A percentile compares a stretch with the other conserved stretches of the same genome.
Evolutionary conservation across 1,140 invertebrate genomes (phyloP).

Genomic region (Sarcophaga peregrina): DNA sequence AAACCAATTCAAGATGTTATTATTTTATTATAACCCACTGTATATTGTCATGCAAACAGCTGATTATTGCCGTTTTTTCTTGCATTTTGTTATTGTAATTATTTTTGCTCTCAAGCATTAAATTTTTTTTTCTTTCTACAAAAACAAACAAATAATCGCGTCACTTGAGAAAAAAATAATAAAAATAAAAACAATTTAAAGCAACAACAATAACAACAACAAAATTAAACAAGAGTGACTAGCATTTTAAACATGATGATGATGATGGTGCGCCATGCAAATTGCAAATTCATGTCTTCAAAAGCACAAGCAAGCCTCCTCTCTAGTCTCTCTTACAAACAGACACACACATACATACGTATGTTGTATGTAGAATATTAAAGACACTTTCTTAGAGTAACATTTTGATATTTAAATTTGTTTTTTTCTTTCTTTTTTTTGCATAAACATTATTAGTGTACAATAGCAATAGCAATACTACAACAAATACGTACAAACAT

Average conservation of each 20-base stretch:
- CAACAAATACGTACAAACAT: too few relatives aligned
- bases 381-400: background rate
- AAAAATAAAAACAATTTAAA: background rate
- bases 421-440: background rate
- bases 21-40: background rate
- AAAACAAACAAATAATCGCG: background rate
- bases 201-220: background rate
- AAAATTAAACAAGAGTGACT: too few relatives aligned
- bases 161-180: background rate
- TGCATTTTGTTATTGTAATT: background rate
- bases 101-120: constrained; percentile 5
- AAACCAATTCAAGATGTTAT: too few relatives aligned
- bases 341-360: too few relatives aligned
- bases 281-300: constrained; percentile 17
- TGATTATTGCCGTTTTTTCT: background rate
- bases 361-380: background rate
- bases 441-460: background rate
- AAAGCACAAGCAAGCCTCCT: background rate
- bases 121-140: background rate
- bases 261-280: constrained; percentile 13
- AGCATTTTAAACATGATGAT: background rate
- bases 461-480: background rate
- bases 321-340: too few relatives aligned
- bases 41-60: background rate
- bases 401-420: background rate